A percentile compares a stretch with the other conserved stretches of the same genome.
These are phyloP conservation scores for Anhinga anhinga DNA, from an alignment of 2,113 vertebrate species.

Conservation along the genomic window DNA sequence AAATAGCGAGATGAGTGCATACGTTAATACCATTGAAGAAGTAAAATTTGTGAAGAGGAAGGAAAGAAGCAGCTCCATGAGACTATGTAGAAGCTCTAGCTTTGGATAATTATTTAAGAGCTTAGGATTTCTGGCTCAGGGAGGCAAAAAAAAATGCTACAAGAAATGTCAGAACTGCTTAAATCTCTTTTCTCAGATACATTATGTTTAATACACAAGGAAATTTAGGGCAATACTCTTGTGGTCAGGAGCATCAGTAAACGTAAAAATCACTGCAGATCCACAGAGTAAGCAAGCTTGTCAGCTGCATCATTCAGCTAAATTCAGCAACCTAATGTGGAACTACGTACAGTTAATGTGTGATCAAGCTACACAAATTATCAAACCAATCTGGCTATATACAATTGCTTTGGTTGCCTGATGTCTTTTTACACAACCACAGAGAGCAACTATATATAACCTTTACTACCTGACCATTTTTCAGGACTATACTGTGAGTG, in stretches of 20 bases:
- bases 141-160: neutral
- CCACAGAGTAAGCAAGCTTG: neutral
- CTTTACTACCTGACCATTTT: neutral
- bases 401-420: neutral
- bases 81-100: neutral
- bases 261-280: neutral
- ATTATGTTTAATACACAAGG: neutral
- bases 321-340: neutral
- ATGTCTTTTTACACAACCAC: neutral
- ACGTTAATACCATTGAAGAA: neutral
- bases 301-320: neutral
- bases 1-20: neutral
- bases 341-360: neutral
- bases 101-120: constrained; percentile 11
- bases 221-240: constrained; percentile 20
- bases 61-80: neutral
- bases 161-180: neutral
- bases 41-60: constrained; percentile 27
- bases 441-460: neutral
- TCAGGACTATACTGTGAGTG: neutral
- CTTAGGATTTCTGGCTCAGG: neutral
- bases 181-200: neutral
- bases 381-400: neutral
- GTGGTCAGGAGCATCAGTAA: neutral
- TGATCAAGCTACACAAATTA: neutral